A percentile compares a stretch with the other conserved stretches of the same genome.
Evolutionary conservation across 2,888 invertebrate genomes (phyloP).

Genomic region (Limnephilus lunatus): DNA sequence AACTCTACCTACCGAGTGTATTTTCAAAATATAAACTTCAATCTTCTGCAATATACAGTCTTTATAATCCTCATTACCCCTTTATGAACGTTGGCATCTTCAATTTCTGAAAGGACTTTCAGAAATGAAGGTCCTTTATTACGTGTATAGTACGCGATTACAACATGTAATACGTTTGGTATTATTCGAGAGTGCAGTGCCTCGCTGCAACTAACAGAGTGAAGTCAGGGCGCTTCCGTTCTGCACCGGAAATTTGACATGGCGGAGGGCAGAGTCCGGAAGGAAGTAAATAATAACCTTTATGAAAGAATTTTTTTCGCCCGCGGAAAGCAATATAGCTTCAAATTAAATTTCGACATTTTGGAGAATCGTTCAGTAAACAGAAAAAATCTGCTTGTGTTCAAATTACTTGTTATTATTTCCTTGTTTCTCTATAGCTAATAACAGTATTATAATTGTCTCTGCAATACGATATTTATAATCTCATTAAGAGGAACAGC

Average conservation of each 20-base stretch:
- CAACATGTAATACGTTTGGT: neutral
- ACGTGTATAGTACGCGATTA: neutral
- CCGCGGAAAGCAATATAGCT: neutral
- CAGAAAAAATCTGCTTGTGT: neutral
- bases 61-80: neutral
- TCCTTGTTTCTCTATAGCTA: neutral
- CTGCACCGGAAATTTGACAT: slow-evolving; percentile 59
- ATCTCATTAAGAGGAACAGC: too few relatives aligned
- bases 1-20: neutral
- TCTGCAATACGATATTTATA: too few relatives aligned
- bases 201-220: neutral
- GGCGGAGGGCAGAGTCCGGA: slow-evolving; percentile 49
- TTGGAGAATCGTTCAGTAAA: neutral
- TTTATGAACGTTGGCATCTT: neutral
- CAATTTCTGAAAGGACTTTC: neutral
- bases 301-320: slow-evolving; percentile 33
- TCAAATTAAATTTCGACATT: neutral
- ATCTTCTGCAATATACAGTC: too few relatives aligned
- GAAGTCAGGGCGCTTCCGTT: slow-evolving; percentile 7
- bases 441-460: too few relatives aligned
- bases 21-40: neutral
- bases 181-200: neutral
- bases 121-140: neutral
- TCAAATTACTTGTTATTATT: neutral
- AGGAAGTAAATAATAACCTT: slow-evolving; percentile 57